These are phyloP conservation scores for Nomia melanderi DNA, from an alignment of 1,140 invertebrate genomes.

Conservation along the genomic window DNA sequence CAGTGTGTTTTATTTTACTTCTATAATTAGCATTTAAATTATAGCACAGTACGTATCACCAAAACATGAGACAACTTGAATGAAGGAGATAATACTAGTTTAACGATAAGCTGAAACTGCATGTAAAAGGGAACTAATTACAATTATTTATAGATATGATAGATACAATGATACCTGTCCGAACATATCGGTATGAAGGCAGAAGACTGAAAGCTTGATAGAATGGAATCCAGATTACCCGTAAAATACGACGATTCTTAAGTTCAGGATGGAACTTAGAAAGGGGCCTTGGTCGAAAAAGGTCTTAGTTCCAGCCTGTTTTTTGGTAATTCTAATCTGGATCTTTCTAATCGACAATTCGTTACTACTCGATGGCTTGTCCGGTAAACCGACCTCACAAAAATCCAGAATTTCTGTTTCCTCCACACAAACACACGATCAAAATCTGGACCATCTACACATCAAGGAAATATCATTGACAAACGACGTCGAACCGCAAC, in stretches of 20 bases:
- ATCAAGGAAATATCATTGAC: constrained; percentile 9
- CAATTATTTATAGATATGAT: constrained; percentile 28
- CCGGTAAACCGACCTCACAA: constrained; percentile 31
- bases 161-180: neutral
- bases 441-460: constrained; percentile 9
- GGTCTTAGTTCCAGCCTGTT: constrained; percentile 41
- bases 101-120: neutral
- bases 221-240: constrained; percentile 58
- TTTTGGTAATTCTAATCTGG: constrained; percentile 52
- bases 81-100: too few relatives aligned
- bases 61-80: too few relatives aligned
- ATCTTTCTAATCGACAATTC: constrained; percentile 58
- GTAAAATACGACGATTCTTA: constrained; percentile 61
- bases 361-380: constrained; percentile 37
- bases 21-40: too few relatives aligned
- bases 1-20: too few relatives aligned
- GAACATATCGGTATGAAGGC: constrained; percentile 32
- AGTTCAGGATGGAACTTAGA: constrained; percentile 56
- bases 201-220: constrained; percentile 41
- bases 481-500: constrained; percentile 1
- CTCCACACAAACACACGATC: neutral
- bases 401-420: constrained; percentile 31
- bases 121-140: neutral
- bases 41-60: too few relatives aligned
- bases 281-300: constrained; percentile 57